Evolutionary conservation across 2,888 invertebrate genomes (phyloP).

Genomic region (Macrophya alboannulata): DNA sequence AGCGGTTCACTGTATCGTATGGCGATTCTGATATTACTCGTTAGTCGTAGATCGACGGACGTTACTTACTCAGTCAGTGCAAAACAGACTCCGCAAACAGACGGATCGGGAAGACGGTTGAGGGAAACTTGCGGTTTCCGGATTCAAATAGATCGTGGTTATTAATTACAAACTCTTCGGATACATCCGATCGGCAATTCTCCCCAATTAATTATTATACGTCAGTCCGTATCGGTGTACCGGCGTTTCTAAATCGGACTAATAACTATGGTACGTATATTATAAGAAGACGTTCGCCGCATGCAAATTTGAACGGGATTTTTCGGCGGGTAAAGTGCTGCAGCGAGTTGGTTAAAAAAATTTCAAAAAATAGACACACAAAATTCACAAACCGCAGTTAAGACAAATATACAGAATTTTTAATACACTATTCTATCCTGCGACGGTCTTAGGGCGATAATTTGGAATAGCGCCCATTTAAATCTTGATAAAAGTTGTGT

Average conservation of each 20-base stretch:
- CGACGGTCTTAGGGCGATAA: no score
- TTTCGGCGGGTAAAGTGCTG: not conserved
- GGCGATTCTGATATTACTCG: slow-evolving; percentile 35
- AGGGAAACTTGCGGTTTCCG: slow-evolving; percentile 20
- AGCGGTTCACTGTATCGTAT: slow-evolving; percentile 23
- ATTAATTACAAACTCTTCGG: slow-evolving; percentile 10
- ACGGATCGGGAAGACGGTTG: slow-evolving; percentile 20
- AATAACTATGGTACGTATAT: slow-evolving; percentile 31
- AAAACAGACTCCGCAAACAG: slow-evolving; percentile 38
- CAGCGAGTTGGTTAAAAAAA: not conserved
- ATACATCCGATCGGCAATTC: not conserved
- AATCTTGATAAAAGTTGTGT: not conserved
- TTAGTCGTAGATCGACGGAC: slow-evolving; percentile 30
- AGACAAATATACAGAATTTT: not conserved
- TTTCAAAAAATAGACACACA: not conserved
- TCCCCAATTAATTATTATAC: slow-evolving; percentile 17
- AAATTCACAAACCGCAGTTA: no score
- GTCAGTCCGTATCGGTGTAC: not conserved
- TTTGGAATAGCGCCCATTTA: not conserved
- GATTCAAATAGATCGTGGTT: slow-evolving; percentile 23
- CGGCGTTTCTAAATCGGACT: not conserved
- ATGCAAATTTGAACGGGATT: not conserved
- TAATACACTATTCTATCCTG: not conserved
- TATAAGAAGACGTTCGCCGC: not conserved
- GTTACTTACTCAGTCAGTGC: slow-evolving; percentile 28